Percentiles rank a stretch among this genome's conserved stretches.
Evolutionary conservation across 2,113 vertebrate species (phyloP).

Genomic region (Microtus oregoni): DNA sequence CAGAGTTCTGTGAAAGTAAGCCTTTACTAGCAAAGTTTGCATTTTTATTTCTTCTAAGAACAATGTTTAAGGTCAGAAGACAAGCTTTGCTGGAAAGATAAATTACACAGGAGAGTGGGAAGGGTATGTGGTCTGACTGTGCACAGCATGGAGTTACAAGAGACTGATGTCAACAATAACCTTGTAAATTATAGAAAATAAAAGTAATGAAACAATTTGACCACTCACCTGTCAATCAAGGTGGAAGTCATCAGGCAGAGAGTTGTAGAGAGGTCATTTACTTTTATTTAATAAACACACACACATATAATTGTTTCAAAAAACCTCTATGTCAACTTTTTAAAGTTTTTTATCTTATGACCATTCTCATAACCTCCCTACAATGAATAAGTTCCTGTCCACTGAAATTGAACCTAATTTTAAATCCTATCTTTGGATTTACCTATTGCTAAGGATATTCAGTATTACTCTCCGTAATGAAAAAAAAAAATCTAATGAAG

Average conservation of each 20-base stretch:
- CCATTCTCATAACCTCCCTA: neutral
- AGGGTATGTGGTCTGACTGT: fast-evolving
- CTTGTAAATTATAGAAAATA: neutral
- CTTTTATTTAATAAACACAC: neutral
- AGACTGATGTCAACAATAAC: neutral
- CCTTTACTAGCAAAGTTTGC: neutral
- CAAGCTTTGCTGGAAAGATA: neutral
- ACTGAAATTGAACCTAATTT: neutral
- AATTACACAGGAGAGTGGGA: neutral
- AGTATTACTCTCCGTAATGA: slow-evolving; percentile 22
- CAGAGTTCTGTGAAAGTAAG: neutral
- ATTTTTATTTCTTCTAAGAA: neutral
- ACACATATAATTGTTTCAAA: neutral
- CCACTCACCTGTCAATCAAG: neutral
- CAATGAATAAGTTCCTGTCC: neutral
- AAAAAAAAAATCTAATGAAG: slow-evolving; percentile 42
- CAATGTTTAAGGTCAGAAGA: neutral
- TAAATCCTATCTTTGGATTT: slow-evolving; percentile 1
- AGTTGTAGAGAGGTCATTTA: neutral
- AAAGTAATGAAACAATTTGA: neutral
- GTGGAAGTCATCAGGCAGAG: neutral
- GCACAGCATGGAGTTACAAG: neutral
- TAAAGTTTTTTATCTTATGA: neutral
- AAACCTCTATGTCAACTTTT: neutral
- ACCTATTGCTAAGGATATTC: slow-evolving; percentile 53